Conservation (phyloP, 1,140 invertebrate genomes). For the Drosophila persimilis region DNA sequence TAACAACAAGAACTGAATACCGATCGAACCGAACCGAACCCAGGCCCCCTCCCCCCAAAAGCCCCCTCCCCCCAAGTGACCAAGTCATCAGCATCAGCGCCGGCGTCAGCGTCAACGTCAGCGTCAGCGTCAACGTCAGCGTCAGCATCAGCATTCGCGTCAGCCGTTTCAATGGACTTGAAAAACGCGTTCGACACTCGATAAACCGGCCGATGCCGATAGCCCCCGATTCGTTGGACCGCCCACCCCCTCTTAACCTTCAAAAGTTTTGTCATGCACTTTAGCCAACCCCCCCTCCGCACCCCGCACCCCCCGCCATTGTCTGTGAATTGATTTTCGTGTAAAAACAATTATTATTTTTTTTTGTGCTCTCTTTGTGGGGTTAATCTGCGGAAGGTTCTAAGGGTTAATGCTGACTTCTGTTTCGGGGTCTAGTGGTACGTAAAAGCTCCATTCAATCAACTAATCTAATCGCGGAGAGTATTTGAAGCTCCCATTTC, state of each 20-base stretch:
- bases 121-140: constrained; percentile 12
- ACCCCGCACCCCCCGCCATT: not conserved
- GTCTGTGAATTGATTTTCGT: constrained; percentile 33
- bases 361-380: constrained; percentile 17
- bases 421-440: not conserved
- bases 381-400: no score
- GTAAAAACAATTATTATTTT: constrained; percentile 26
- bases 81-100: constrained; percentile 6
- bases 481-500: constrained; percentile 20
- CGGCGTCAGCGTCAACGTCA: constrained; percentile 1
- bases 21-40: constrained; percentile 4
- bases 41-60: constrained; percentile 8
- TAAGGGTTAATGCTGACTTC: constrained; percentile 16
- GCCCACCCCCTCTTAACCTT: constrained; percentile 63
- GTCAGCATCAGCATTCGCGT: constrained; percentile 12
- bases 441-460: constrained; percentile 13
- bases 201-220: constrained; percentile 36
- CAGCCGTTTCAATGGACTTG: constrained; percentile 66
- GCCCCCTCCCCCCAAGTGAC: not conserved
- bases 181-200: constrained; percentile 72
- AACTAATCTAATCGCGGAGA: constrained; percentile 29
- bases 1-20: constrained; percentile 9
- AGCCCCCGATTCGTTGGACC: no score
- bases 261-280: constrained; percentile 54
- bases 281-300: not conserved